Evolutionary conservation across 1,140 invertebrate genomes (phyloP).

Genomic region (Drosophila fuyamai): DNA sequence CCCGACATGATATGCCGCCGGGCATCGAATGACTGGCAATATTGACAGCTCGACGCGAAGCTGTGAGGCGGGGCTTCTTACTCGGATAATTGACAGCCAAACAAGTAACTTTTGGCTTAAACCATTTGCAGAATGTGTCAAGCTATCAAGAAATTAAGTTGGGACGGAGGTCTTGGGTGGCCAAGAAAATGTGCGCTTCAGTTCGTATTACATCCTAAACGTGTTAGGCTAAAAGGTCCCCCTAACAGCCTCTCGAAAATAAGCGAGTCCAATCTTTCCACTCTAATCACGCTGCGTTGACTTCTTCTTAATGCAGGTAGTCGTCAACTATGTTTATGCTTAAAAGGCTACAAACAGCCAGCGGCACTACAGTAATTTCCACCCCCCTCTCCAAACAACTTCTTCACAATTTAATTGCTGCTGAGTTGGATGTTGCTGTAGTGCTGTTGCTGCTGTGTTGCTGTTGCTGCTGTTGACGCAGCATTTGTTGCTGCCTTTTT

Average conservation of each 20-base stretch:
- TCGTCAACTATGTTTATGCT: slow-evolving; percentile 26
- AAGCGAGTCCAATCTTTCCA: slow-evolving; percentile 22
- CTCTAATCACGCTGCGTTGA: slow-evolving; percentile 6
- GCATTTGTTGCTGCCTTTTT: slow-evolving; percentile 26
- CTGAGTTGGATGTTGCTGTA: slow-evolving; percentile 27
- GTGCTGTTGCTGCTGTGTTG: slow-evolving; percentile 27
- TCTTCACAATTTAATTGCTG: slow-evolving; percentile 58
- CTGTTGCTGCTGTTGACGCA: slow-evolving; percentile 23
- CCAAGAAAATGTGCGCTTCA: slow-evolving; percentile 3
- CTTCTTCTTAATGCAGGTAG: slow-evolving; percentile 6
- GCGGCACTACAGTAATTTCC: slow-evolving; percentile 17
- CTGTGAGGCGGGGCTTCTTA: slow-evolving; percentile 23
- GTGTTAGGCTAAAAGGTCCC: slow-evolving; percentile 7
- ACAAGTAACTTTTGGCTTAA: slow-evolving; percentile 29
- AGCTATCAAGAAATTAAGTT: slow-evolving; percentile 37
- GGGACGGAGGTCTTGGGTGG: slow-evolving; percentile 15
- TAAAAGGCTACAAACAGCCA: slow-evolving; percentile 30
- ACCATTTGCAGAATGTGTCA: slow-evolving; percentile 46
- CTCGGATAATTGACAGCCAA: slow-evolving; percentile 51
- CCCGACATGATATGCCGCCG: slow-evolving; percentile 33
- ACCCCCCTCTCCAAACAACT: slow-evolving; percentile 29
- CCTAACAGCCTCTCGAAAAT: slow-evolving; percentile 15
- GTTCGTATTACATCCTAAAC: background rate
- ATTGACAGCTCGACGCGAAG: slow-evolving; percentile 38
- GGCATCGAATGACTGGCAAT: slow-evolving; percentile 32